Conservation (phyloP, 2,113 vertebrate species). For the Procavia capensis region DNA sequence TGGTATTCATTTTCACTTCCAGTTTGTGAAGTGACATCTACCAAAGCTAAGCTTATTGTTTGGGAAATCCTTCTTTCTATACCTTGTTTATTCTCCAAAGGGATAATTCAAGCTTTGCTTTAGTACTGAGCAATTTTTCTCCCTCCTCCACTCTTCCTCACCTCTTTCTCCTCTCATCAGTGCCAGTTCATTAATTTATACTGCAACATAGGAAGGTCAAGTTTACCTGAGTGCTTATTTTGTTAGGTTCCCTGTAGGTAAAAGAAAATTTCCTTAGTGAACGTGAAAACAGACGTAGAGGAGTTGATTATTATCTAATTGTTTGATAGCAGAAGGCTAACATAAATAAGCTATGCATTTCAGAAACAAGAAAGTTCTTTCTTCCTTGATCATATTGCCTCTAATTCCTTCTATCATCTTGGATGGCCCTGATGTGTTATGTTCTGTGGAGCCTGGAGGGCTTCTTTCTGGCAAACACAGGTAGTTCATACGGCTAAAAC, state of each 20-base stretch:
- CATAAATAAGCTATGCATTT: background rate
- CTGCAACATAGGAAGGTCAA: constrained; percentile 24
- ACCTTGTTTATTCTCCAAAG: background rate
- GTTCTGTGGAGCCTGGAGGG: too few relatives aligned
- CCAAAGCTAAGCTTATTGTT: background rate
- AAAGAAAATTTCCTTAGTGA: constrained; percentile 33
- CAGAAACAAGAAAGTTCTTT: background rate
- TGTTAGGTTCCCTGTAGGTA: background rate
- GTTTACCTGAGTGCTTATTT: background rate
- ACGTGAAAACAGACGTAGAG: background rate
- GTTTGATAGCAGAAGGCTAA: background rate
- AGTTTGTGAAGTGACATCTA: background rate
- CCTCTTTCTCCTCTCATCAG: background rate
- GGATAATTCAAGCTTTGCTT: background rate
- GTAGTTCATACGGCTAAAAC: background rate
- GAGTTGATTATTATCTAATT: background rate
- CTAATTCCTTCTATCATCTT: background rate
- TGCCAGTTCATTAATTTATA: constrained; percentile 40
- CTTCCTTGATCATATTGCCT: background rate
- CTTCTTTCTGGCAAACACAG: background rate
- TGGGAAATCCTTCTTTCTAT: background rate
- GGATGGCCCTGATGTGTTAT: background rate
- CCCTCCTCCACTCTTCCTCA: background rate
- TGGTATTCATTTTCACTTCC: background rate
- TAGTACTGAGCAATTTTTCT: background rate